These are phyloP conservation scores for Sebastes trivittatus DNA, from an alignment of 2,797 vertebrate species.

Conservation along the genomic window DNA sequence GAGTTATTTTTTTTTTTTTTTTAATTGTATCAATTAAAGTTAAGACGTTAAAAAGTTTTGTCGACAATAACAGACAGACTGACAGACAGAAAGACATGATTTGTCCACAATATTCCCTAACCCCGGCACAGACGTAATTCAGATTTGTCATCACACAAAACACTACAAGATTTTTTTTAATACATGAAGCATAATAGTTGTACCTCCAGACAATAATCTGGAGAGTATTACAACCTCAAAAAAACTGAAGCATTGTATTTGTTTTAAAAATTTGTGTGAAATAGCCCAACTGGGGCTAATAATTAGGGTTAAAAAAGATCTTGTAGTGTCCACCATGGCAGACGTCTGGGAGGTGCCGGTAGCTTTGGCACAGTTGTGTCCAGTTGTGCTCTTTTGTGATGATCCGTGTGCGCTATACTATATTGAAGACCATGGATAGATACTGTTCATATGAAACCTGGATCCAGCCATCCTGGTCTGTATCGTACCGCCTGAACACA, in stretches of 20 bases:
- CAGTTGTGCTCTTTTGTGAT: slow-evolving; percentile 76
- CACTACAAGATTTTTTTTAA: slow-evolving; percentile 71
- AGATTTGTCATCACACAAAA: slow-evolving; percentile 58
- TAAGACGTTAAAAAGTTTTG: slow-evolving; percentile 76
- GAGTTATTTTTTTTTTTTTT: slow-evolving; percentile 24
- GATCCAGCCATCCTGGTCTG: slow-evolving; percentile 98
- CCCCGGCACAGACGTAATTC: slow-evolving; percentile 44
- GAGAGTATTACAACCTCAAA: not conserved
- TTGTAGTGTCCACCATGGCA: slow-evolving; percentile 64
- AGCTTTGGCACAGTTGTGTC: slow-evolving; percentile 84
- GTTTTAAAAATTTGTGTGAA: slow-evolving; percentile 27
- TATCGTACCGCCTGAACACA: slow-evolving; percentile 94
- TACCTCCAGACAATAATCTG: slow-evolving; percentile 12
- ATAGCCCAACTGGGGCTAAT: slow-evolving; percentile 4
- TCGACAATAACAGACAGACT: slow-evolving; percentile 72
- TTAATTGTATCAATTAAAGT: slow-evolving; percentile 58
- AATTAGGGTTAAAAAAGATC: slow-evolving; percentile 46
- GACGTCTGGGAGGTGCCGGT: slow-evolving; percentile 60
- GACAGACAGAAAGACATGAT: slow-evolving; percentile 62
- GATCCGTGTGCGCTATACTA: slow-evolving; percentile 84
- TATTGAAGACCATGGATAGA: slow-evolving; percentile 97
- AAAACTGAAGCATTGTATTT: not conserved
- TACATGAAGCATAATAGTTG: slow-evolving; percentile 15
- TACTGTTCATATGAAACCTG: slow-evolving; percentile 99
- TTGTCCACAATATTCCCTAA: slow-evolving; percentile 52